Evolutionary conservation across 2,113 vertebrate species (phyloP), one percentile per base, ranked within the genome.

Genomic region (Seriola dumerili): DNA sequence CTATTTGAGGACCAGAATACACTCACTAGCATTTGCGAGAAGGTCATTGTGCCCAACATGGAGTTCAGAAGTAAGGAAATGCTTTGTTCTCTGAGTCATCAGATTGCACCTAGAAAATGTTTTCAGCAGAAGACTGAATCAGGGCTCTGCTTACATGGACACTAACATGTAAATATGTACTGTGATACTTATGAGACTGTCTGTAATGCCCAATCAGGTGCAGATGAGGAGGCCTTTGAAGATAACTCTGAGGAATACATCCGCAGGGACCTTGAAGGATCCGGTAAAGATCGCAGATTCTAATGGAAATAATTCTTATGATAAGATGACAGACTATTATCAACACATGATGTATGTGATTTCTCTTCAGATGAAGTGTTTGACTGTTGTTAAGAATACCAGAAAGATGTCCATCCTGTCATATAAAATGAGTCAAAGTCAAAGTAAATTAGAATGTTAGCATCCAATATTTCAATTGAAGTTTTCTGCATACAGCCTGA

Each of bases 241-340:
- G 98, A 99, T 92, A 99, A 99, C 92, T 97, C 98, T 54, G 98
- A 99, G 89, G 98, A 99, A 88, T 99, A 99, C 80, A 99, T 99
- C 81, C 95, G 98, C 69, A 96, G 98, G 91, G 98, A 99, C 92
- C 96, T 99, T 75, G 98, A 99, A 95, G 98, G 98, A 93, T 99
- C 98, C 78, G 98, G 98, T 99, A 96, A 95, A 32, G 9, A 81
- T n/a, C 64, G 29, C 65, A 1, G 1, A 65, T 70, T 14, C 1
- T 55, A 9, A 65, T 54, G 16, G 8, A 48, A 50, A 3, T 57
- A 5, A 32, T 42, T 62, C 44, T 50, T 17, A 12, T 48, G 7
- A 25, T 25, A 54, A 17, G 6, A 54, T 9, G 21, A n/a, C 32
- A 38, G 16, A 36, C 8, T 46, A 9, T 29, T 29, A 29, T 29